Conservation (phyloP, 2,888 invertebrate species). For the Thelaira solivaga region DNA sequence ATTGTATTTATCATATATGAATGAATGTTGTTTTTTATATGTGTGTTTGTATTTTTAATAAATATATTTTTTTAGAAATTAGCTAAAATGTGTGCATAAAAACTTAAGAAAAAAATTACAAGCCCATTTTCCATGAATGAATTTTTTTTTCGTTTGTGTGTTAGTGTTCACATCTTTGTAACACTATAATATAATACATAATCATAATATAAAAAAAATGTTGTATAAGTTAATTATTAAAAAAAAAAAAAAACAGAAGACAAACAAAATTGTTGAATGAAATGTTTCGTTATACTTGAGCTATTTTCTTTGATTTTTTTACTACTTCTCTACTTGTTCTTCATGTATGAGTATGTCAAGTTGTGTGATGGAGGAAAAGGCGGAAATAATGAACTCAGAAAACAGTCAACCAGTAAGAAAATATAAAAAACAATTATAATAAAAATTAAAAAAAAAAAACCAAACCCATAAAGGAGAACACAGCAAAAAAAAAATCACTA, state of each 20-base stretch:
- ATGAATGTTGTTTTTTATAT: too few species aligned
- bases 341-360: slow-evolving; percentile 2
- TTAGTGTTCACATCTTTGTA: slow-evolving; percentile 24
- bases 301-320: slow-evolving; percentile 38
- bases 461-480: slow-evolving; percentile 32
- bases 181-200: slow-evolving; percentile 43
- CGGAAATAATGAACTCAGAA: slow-evolving; percentile 56
- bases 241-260: slow-evolving; percentile 32
- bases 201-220: slow-evolving; percentile 31
- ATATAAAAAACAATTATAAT: too few species aligned
- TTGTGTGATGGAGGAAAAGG: slow-evolving; percentile 47
- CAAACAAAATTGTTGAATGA: slow-evolving; percentile 56
- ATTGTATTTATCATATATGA: too few species aligned
- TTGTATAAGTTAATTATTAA: slow-evolving; percentile 57
- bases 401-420: slow-evolving; percentile 49
- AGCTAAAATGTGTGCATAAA: background rate
- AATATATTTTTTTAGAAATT: slow-evolving; percentile 16
- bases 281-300: slow-evolving; percentile 61
- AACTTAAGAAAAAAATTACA: background rate
- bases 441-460: background rate
- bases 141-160: slow-evolving; percentile 5
- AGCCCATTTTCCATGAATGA: slow-evolving; percentile 29
- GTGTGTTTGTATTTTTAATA: background rate
- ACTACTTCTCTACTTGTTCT: slow-evolving; percentile 25
- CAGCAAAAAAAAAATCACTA: slow-evolving; percentile 28